These are phyloP conservation scores for Struthidea cinerea DNA, from an alignment of 2,113 vertebrate species.

Conservation along the genomic window DNA sequence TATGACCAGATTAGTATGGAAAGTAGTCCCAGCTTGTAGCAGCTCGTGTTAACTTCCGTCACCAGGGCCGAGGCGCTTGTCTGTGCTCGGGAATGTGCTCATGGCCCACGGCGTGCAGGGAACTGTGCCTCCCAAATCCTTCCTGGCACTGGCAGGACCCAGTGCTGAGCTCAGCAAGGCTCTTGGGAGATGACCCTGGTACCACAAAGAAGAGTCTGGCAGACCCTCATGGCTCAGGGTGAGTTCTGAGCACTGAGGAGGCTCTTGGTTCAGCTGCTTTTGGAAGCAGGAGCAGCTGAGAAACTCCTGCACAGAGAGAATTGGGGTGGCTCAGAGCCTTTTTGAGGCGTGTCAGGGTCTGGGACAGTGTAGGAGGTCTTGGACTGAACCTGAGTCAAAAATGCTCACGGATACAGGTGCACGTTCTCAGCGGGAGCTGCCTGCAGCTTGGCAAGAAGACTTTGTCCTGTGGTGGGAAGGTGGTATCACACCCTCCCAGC, in stretches of 20 bases:
- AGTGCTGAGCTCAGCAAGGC: neutral
- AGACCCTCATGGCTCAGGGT: neutral
- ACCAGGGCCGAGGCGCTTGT: neutral
- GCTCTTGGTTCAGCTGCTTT: neutral
- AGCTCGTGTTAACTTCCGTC: neutral
- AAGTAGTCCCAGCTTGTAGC: constrained; percentile 9
- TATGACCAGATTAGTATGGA: constrained; percentile 12
- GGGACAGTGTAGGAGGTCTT: neutral
- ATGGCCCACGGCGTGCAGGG: rapidly evolving
- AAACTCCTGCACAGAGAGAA: neutral
- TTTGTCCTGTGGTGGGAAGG: neutral
- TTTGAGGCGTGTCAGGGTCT: neutral
- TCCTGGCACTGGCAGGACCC: rapidly evolving
- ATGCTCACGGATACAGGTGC: neutral
- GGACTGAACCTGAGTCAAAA: neutral
- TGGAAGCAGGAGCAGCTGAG: neutral
- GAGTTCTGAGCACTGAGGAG: neutral
- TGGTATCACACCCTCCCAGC: too few relatives aligned
- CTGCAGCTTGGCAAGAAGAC: neutral
- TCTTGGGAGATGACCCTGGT: neutral
- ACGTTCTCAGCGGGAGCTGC: neutral
- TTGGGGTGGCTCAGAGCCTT: neutral
- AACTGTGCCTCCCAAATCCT: neutral
- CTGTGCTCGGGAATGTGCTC: neutral
- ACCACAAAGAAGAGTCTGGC: neutral